Evolutionary conservation across 2,888 invertebrate species (phyloP).

Genomic region (Eupithecia tripunctaria): DNA sequence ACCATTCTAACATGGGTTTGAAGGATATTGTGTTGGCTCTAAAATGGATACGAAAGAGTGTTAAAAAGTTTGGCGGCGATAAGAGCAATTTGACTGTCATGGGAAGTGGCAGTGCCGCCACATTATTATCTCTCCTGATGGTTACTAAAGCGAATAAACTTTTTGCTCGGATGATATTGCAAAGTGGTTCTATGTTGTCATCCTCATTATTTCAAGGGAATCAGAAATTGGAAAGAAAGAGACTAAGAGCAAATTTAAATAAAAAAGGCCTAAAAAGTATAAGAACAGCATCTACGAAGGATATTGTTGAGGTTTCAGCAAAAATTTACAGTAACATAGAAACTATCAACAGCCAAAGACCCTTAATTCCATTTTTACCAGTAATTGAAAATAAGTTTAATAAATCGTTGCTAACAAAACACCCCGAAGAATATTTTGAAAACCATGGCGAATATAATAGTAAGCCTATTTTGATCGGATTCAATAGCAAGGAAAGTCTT

Average conservation of each 20-base stretch:
- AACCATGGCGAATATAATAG: constrained; percentile 41
- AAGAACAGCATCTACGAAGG: constrained; percentile 54
- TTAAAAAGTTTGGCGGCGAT: constrained; percentile 69
- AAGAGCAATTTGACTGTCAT: constrained; percentile 69
- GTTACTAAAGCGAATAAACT: constrained; percentile 65
- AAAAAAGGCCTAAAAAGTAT: constrained; percentile 51
- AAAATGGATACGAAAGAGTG: constrained; percentile 74
- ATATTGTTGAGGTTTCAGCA: constrained; percentile 60
- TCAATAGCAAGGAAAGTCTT: constrained; percentile 78
- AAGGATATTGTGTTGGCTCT: constrained; percentile 76
- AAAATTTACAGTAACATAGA: constrained; percentile 69
- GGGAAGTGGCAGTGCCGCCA: constrained; percentile 73
- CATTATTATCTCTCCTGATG: constrained; percentile 67
- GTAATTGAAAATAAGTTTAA: constrained; percentile 59
- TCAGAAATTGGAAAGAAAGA: constrained; percentile 55
- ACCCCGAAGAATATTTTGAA: constrained; percentile 52
- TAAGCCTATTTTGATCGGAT: constrained; percentile 78
- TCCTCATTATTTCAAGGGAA: constrained; percentile 68
- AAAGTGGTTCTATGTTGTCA: constrained; percentile 74
- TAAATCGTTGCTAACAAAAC: constrained; percentile 56
- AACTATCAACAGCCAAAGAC: constrained; percentile 67
- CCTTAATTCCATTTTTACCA: constrained; percentile 73
- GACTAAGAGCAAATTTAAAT: constrained; percentile 58
- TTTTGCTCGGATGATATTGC: constrained; percentile 75
- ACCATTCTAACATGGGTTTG: constrained; percentile 75